These are phyloP conservation scores for Sebastes dallii DNA, from an alignment of 2,797 vertebrate species.

Conservation along the genomic window DNA sequence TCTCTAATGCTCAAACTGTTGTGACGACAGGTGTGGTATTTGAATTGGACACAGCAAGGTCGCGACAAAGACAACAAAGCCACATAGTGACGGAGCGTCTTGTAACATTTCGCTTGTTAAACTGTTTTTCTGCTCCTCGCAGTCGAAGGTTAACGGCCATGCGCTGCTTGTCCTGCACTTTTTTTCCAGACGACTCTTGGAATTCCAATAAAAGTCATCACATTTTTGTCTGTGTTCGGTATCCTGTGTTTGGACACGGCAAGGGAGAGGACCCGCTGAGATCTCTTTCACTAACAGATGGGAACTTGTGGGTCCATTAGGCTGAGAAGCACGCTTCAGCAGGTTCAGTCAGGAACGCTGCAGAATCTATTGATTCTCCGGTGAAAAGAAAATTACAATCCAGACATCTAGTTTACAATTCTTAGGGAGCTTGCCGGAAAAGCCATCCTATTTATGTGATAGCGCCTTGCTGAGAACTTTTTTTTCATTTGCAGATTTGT, in stretches of 20 bases:
- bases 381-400: conserved; percentile 76
- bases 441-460: conserved; percentile 43
- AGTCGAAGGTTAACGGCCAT: conserved; percentile 42
- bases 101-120: conserved; percentile 43
- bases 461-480: conserved; percentile 23
- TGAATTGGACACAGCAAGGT: conserved; percentile 7
- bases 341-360: conserved; percentile 73
- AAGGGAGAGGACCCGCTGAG: conserved; percentile 56
- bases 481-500: conserved; percentile 11
- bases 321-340: conserved; percentile 70
- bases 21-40: background rate
- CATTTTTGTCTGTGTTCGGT: conserved; percentile 52
- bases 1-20: background rate
- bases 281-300: conserved; percentile 81
- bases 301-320: conserved; percentile 80
- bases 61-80: background rate
- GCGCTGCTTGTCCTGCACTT: conserved; percentile 39
- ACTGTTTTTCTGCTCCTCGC: conserved; percentile 10
- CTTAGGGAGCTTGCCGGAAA: conserved; percentile 46
- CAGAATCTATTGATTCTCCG: conserved; percentile 76
- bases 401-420: conserved; percentile 76
- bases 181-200: conserved; percentile 61
- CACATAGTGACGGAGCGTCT: background rate
- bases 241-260: conserved; percentile 52
- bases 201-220: conserved; percentile 73